A percentile compares a stretch with the other conserved stretches of the same genome.
phyloP scores from a whole-genome alignment of 1,140 invertebrate genomes.

The Meteorus sp. region DNA sequence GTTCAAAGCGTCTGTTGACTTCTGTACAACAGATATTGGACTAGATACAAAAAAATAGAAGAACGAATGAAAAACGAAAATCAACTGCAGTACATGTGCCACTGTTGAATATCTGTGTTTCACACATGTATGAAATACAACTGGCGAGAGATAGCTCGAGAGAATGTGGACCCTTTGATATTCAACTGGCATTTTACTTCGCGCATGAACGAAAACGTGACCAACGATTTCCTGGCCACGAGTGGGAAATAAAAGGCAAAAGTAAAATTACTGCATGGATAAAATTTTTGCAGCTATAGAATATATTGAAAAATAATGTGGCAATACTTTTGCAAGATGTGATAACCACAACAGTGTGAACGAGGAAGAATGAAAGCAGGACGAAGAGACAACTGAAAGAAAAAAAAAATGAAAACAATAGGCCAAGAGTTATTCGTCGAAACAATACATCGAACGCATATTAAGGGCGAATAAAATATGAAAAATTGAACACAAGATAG shows the following conservation, averaged over 20 bases:
- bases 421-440: no score
- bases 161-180: conserved; percentile 37
- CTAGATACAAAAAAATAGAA: no score
- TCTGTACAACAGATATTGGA: no score
- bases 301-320: background rate
- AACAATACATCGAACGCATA: no score
- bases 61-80: no score
- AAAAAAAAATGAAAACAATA: background rate
- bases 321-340: background rate
- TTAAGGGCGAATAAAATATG: no score
- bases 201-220: conserved; percentile 32
- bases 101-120: background rate
- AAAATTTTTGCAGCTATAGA: conserved; percentile 3
- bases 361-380: no score
- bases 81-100: no score
- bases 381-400: background rate
- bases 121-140: conserved; percentile 9
- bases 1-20: no score
- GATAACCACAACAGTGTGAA: no score
- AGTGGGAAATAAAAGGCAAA: conserved; percentile 23
- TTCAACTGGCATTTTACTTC: conserved; percentile 31
- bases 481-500: no score
- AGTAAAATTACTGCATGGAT: conserved; percentile 15
- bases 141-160: conserved; percentile 25
- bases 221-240: conserved; percentile 24